Evolutionary conservation across 2,888 invertebrate species (phyloP), one percentile per base, ranked within the genome.

Genomic region (Dorcus hopei): DNA sequence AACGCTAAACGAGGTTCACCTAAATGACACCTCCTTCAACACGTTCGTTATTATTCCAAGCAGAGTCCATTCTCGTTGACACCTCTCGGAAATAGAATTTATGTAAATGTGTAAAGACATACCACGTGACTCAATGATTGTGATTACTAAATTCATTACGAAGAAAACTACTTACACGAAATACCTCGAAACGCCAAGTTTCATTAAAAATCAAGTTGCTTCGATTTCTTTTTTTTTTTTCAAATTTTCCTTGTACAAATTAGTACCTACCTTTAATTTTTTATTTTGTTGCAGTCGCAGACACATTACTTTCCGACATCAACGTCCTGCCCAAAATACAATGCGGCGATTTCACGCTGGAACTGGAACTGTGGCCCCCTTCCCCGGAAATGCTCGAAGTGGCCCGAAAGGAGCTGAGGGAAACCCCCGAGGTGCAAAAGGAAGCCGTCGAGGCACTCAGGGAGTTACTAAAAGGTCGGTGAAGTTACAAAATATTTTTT

Each of bases 261-360:
- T 53, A 38, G 14, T 7, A 19, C 2, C n/a, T 7, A 19, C 14
- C 14, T 19, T 19, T 19, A 19, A 19, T 49, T 45, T n/a, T 40
- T 57, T 62, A 58, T 62, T 47, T 70, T 73, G 55, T 81, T 83
- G 1, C 78, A 88, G 88, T 84, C 78, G 81, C 85, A 58, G 84
- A 83, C 67, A 88, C 87, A 58, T 88, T 91, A 88, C 78, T 91
- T 72, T 89, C 90, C 45, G 87, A 88, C 53, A 77, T 90, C 72
- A 83, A 85, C 14, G 81, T 84, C 65, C 71, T 90, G 61, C 90
- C 91, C 6, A 82, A 81, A 1, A 77, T 92, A 40, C 83, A 87
- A 75, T 76, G 90, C 43, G 91, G 90, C 1, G 79, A 82, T 48
- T 85, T 83, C 72, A 79, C 81, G 7, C 81, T 89, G 40, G 82